These are phyloP conservation scores for Cyprinodon brontotheroides DNA, from an alignment of 2,113 vertebrate genomes.

Conservation along the genomic window DNA sequence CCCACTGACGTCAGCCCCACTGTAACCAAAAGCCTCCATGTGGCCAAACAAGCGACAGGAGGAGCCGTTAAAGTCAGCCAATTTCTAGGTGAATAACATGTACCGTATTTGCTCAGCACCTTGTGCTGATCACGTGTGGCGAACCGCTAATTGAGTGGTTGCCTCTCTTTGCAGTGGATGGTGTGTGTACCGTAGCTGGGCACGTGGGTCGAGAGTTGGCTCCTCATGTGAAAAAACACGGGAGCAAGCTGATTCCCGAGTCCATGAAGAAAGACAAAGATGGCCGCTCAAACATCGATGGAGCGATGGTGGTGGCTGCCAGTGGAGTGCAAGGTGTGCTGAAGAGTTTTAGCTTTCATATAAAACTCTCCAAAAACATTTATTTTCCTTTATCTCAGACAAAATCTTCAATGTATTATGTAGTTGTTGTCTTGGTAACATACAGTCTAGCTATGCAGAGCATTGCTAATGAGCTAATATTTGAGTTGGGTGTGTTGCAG, in stretches of 20 bases:
- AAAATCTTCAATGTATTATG: background rate
- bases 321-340: conserved; percentile 93
- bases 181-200: conserved; percentile 88
- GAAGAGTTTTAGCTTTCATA: background rate
- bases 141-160: conserved; percentile 25
- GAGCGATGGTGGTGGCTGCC: conserved; percentile 95
- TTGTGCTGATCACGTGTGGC: conserved; percentile 19
- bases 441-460: too few species aligned
- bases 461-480: too few species aligned
- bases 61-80: conserved; percentile 98
- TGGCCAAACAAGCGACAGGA: conserved; percentile 95
- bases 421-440: background rate
- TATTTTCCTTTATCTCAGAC: background rate
- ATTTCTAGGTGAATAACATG: conserved; percentile 87
- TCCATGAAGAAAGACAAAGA: conserved; percentile 94
- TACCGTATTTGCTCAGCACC: conserved; percentile 7
- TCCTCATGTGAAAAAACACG: conserved; percentile 94
- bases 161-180: conserved; percentile 84
- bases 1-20: conserved; percentile 90
- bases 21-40: conserved; percentile 88
- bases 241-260: conserved; percentile 94
- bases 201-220: conserved; percentile 91
- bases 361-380: background rate
- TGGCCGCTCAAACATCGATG: conserved; percentile 90
- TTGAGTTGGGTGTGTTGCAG: too few species aligned